Percentiles rank a stretch among this genome's conserved stretches.
Evolutionary conservation across 2,113 vertebrate species (phyloP).

Genomic region (Triplophysa siluroides): DNA sequence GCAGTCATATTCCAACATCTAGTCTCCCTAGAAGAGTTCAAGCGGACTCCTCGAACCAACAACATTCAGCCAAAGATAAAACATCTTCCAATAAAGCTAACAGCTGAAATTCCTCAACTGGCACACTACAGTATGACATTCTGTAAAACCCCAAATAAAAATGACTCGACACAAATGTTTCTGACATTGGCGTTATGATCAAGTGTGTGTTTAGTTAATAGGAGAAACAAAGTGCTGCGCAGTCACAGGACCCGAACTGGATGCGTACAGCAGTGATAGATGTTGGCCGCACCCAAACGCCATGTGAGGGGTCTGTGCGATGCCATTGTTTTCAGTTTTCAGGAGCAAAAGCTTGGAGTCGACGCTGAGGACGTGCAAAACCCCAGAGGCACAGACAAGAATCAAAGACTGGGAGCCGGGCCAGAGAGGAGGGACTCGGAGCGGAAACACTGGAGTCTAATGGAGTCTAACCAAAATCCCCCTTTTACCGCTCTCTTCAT

Average conservation of each 20-base stretch:
- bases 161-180: background rate
- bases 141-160: too few relatives aligned
- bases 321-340: slow-evolving; percentile 54
- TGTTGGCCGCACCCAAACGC: slow-evolving; percentile 41
- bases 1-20: too few relatives aligned
- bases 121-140: background rate
- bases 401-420: slow-evolving; percentile 30
- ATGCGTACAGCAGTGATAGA: slow-evolving; percentile 35
- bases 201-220: slow-evolving; percentile 29
- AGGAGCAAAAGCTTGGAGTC: slow-evolving; percentile 15
- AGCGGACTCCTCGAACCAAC: too few relatives aligned
- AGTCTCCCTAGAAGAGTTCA: too few relatives aligned
- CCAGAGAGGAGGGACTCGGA: slow-evolving; percentile 3
- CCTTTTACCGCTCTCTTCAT: background rate
- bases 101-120: background rate
- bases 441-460: slow-evolving; percentile 37
- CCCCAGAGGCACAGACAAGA: slow-evolving; percentile 36
- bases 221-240: slow-evolving; percentile 30
- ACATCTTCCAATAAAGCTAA: background rate
- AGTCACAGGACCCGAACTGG: slow-evolving; percentile 15
- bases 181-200: background rate
- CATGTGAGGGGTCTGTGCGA: slow-evolving; percentile 30
- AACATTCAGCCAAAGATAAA: too few relatives aligned
- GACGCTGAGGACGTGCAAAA: slow-evolving; percentile 39
- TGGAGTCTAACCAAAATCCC: slow-evolving; percentile 13